Evolutionary conservation across 2,797 vertebrate genomes (phyloP).

Genomic region (Oceanodroma leucorhoa): DNA sequence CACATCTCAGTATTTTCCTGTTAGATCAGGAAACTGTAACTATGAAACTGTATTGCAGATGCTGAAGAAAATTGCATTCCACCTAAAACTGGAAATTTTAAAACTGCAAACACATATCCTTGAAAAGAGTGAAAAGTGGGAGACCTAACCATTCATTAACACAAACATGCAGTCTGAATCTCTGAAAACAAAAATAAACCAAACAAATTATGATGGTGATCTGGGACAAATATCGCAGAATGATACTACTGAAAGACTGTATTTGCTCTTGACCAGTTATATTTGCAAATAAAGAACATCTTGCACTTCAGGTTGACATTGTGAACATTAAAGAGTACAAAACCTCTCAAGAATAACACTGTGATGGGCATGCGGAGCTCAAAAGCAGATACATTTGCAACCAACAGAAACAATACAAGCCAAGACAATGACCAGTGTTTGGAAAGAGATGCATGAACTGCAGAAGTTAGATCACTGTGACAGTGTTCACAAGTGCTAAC

Average conservation of each 20-base stretch:
- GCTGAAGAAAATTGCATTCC: neutral
- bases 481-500: neutral
- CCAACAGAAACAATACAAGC: neutral
- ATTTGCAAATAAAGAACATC: neutral
- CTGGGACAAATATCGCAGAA: neutral
- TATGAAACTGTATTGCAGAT: neutral
- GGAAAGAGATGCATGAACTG: neutral
- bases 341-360: neutral
- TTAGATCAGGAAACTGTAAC: neutral
- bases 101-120: neutral
- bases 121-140: neutral
- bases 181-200: neutral
- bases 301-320: neutral
- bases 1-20: neutral
- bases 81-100: neutral
- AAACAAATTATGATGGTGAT: neutral
- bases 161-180: neutral
- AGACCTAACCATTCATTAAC: neutral
- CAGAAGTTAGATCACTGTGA: neutral
- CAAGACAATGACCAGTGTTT: neutral
- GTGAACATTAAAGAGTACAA: neutral
- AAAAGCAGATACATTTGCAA: neutral
- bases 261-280: neutral
- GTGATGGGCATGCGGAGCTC: neutral
- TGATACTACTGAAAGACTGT: neutral